Percentiles rank a stretch among this genome's conserved stretches.
Evolutionary conservation across 2,888 invertebrate species (phyloP).

Genomic region (Cosmopolites sordidus): DNA sequence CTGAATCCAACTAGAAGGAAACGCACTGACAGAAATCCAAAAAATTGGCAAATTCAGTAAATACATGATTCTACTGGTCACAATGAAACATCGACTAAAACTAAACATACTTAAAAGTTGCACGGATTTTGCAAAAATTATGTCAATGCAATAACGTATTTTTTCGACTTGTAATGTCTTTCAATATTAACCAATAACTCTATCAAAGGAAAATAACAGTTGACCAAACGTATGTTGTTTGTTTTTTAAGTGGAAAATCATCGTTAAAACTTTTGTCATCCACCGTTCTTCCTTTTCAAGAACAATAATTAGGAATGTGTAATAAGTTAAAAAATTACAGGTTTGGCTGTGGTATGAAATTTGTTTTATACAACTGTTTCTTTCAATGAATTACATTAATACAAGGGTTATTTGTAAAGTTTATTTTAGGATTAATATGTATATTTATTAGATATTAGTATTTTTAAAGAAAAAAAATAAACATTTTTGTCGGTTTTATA

Average conservation of each 20-base stretch:
- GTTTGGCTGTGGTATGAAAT: background rate
- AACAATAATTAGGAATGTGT: conserved; percentile 1
- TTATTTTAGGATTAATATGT: too few relatives aligned
- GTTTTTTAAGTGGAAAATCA: background rate
- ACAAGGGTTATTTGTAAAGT: background rate
- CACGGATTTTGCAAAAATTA: background rate
- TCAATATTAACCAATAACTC: background rate
- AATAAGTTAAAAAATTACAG: background rate
- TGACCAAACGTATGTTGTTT: background rate
- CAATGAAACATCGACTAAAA: background rate
- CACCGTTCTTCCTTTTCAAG: background rate
- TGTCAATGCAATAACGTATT: background rate
- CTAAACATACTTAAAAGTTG: background rate
- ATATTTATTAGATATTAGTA: too few relatives aligned
- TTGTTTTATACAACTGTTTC: background rate
- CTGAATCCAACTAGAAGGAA: background rate
- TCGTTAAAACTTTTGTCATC: background rate
- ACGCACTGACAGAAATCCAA: background rate
- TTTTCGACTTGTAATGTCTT: background rate
- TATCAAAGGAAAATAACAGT: background rate
- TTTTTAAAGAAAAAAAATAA: too few relatives aligned
- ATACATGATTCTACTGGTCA: background rate
- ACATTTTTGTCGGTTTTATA: too few relatives aligned
- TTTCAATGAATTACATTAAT: background rate
- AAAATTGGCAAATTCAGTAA: background rate